Conservation (phyloP, 2,113 vertebrate genomes). For the Trogon melanurus region DNA sequence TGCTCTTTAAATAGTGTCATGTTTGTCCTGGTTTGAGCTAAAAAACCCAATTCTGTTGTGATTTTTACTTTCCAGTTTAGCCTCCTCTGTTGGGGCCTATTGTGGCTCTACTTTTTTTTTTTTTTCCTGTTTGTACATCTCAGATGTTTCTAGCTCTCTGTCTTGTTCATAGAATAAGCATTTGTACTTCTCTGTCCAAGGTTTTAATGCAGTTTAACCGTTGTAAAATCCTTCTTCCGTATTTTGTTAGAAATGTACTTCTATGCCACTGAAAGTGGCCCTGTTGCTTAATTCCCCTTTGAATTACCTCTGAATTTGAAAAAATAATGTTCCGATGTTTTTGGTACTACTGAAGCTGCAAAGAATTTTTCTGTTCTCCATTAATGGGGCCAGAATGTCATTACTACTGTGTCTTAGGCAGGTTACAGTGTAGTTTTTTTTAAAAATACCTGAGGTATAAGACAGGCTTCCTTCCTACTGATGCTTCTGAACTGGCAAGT, state of each 20-base stretch:
- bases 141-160: not conserved
- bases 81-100: not conserved
- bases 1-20: not conserved
- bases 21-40: not conserved
- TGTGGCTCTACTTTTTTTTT: not conserved
- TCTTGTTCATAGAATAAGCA: not conserved
- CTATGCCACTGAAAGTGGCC: not conserved
- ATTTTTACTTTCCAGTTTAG: too few species aligned
- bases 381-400: not conserved
- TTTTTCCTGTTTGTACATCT: not conserved
- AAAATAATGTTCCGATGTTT: not conserved
- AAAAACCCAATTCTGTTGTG: too few species aligned
- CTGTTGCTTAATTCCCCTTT: not conserved
- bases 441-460: accelerated
- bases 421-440: not conserved
- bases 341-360: not conserved
- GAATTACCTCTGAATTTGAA: not conserved
- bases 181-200: not conserved
- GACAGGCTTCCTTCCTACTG: not conserved
- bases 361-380: not conserved
- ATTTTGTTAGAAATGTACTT: not conserved
- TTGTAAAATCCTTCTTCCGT: not conserved
- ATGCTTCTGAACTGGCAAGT: not conserved
- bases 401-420: not conserved
- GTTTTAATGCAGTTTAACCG: not conserved